These are phyloP conservation scores for Scaptomyza tumidula DNA, from an alignment of 2,888 invertebrate species.

Conservation along the genomic window DNA sequence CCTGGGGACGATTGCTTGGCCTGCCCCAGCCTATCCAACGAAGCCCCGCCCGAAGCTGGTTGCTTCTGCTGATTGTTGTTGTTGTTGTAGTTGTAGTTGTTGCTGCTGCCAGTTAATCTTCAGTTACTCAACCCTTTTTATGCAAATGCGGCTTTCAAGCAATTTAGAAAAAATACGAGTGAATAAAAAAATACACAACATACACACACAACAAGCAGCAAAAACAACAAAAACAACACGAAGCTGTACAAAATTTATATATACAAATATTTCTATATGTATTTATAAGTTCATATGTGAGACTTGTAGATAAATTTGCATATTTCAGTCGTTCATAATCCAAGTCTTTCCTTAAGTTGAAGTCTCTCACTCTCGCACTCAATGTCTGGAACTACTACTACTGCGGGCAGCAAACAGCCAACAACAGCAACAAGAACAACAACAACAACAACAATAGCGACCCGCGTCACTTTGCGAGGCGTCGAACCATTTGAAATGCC, in stretches of 20 bases:
- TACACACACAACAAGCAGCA: neutral
- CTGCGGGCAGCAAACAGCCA: constrained; percentile 59
- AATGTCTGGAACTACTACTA: constrained; percentile 27
- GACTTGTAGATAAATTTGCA: constrained; percentile 76
- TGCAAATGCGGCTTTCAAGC: constrained; percentile 72
- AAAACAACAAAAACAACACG: constrained; percentile 44
- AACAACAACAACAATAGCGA: constrained; percentile 38
- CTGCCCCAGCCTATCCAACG: constrained; percentile 49
- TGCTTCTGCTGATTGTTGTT: constrained; percentile 10
- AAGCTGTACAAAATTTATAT: constrained; percentile 61
- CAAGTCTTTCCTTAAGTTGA: constrained; percentile 78
- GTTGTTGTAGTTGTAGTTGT: constrained; percentile 8
- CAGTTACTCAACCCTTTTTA: constrained; percentile 81
- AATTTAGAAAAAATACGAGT: constrained; percentile 68
- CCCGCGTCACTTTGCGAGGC: constrained; percentile 70
- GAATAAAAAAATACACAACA: constrained; percentile 38
- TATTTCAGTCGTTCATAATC: constrained; percentile 80
- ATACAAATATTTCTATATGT: constrained; percentile 25
- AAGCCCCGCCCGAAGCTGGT: constrained; percentile 44
- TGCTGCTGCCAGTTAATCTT: constrained; percentile 73
- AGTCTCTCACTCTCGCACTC: constrained; percentile 27
- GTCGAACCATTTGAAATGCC: constrained; percentile 80
- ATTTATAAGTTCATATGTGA: constrained; percentile 75
- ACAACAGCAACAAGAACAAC: constrained; percentile 43
- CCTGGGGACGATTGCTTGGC: constrained; percentile 26